Conservation (phyloP, 2,888 invertebrate species). For the Caenorhabditis angaria region DNA sequence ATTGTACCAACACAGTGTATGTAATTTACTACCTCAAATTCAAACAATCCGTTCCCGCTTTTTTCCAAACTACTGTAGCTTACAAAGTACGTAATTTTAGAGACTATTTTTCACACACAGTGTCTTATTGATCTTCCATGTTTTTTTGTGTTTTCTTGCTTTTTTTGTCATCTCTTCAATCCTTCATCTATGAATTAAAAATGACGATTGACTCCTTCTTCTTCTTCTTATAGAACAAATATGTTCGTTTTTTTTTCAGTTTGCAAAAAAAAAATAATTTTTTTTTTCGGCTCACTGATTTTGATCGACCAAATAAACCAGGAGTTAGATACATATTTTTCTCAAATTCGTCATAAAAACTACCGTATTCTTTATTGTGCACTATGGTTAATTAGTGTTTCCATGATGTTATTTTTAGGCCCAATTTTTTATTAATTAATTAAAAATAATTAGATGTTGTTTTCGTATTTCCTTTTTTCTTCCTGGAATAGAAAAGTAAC, state of each 20-base stretch:
- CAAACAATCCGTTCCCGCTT: no score
- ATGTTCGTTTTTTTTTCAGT: neutral
- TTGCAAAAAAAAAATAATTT: neutral
- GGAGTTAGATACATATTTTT: no score
- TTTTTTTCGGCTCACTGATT: neutral
- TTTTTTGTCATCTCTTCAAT: neutral
- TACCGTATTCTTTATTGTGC: neutral
- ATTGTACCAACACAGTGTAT: no score
- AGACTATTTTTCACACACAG: no score
- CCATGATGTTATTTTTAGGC: neutral
- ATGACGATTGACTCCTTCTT: neutral
- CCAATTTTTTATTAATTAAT: neutral
- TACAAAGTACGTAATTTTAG: no score
- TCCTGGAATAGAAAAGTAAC: no score
- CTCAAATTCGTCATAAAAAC: neutral
- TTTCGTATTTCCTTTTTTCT: neutral
- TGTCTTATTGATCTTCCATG: no score
- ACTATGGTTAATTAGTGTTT: neutral
- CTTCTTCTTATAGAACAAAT: neutral
- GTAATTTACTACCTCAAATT: no score
- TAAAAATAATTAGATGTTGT: slow-evolving; percentile 1
- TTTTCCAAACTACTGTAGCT: neutral
- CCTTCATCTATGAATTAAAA: neutral
- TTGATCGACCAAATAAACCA: neutral
- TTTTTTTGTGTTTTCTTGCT: neutral